Conservation (phyloP, 2,113 vertebrate genomes). For the Callospermophilus lateralis region DNA sequence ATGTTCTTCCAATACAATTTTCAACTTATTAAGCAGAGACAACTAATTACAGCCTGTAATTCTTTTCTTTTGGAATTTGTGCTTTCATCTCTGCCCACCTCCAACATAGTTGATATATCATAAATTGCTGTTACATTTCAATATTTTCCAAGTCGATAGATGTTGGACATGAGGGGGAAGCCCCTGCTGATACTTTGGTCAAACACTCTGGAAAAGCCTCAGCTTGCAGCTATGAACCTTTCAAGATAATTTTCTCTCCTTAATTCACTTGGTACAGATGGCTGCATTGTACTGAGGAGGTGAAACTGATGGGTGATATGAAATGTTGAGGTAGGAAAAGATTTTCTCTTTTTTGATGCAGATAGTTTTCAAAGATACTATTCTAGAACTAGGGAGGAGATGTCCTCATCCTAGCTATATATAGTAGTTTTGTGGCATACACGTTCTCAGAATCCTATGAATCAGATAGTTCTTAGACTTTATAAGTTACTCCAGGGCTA, state of each 20-base stretch:
- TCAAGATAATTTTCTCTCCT: neutral
- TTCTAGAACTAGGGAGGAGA: neutral
- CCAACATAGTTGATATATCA: neutral
- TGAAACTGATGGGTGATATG: neutral
- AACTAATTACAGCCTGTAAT: constrained; percentile 2
- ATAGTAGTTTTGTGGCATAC: neutral
- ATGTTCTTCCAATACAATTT: neutral
- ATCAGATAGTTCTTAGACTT: neutral
- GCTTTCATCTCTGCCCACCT: neutral
- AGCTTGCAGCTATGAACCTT: neutral
- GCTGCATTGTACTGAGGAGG: neutral
- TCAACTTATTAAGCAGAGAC: constrained; percentile 8
- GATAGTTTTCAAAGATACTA: neutral
- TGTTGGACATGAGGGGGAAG: neutral
- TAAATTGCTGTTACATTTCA: neutral
- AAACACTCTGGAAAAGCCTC: neutral
- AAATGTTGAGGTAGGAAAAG: neutral
- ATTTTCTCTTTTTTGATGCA: neutral
- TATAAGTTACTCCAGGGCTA: neutral
- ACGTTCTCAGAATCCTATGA: constrained; percentile 12
- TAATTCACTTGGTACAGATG: neutral
- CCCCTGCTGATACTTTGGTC: neutral
- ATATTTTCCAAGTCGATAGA: neutral
- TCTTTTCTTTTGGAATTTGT: neutral
- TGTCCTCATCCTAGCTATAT: neutral